Evolutionary conservation across 2,888 invertebrate genomes (phyloP), one percentile per base, ranked within the genome.

Genomic region (Hedya salicella): DNA sequence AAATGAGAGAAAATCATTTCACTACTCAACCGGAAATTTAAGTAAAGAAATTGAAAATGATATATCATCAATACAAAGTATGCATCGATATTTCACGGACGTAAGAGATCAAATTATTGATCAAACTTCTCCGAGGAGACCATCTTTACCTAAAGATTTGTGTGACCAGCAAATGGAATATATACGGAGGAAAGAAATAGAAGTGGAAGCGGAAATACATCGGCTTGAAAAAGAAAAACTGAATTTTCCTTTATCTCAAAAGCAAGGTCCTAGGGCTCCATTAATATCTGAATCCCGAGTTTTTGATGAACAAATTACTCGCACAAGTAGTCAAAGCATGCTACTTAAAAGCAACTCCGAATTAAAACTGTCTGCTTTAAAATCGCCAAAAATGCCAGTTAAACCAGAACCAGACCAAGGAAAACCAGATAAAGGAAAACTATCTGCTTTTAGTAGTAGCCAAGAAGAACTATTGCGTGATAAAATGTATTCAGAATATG

Each of bases 401-500:
- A 36, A 36, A 11, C 9, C 9, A 1, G 36, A 36, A 25, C 5
- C 25, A 25, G 25, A 25, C 25, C 25, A 25, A 6, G 25, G 5
- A 70, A 78, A 79, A 75, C 71, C 67, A 52, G 54, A 73, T 66
- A 77, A 75, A 67, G 75, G 77, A 50, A 88, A 85, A 73, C 68
- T 88, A 19, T 83, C 84, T 48, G 73, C 84, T 66, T 89, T 94
- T 44, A 93, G 92, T 9, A 94, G 95, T 8, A 95, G 95, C 53
- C 95, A 96, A 81, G 94, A 94, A 69, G 96, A 97, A 82, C 91
- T 94, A 46, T 94, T 96, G 74, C 94, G 97, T 6, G 95, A 95
- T 72, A 95, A 95, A 85, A 97, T 97, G 97, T 97, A 96, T 86
- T 94, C 96, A 74, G 97, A 97, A 83, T 97, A 97, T 88, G 94